Base-by-base conservation (phyloP, 2,113 vertebrate species). In the Epinephelus moara region DNA sequence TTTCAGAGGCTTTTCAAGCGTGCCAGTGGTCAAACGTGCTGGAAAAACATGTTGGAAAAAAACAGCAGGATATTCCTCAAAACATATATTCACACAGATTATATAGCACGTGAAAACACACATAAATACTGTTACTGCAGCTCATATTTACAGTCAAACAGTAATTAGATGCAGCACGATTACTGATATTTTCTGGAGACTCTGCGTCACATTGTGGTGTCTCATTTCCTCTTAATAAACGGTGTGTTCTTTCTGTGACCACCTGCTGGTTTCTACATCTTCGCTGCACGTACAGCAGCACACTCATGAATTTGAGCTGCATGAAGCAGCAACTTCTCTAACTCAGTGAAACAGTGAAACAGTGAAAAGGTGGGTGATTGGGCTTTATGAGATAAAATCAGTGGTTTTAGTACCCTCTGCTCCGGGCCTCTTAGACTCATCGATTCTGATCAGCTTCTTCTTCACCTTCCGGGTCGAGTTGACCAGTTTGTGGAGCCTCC, bases 401-500 rank as follows among this genome's bases (percentile, higher is more conserved):
- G 15, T 63, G 63, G 6, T 33, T 61, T 72, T 3, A 9, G 50
- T 96, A 98, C 98, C 98, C 94, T 97, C 97, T 2, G 92, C 93
- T 93, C 83, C 95, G 19, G 95, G 92, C 85, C 96, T 98, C 94
- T 96, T 97, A 83, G 96, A 95, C 92, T 99, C 98, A 50, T 99
- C 98, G 75, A 97, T 96, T 84, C 94, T 95, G 91, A 98, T 96
- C 63, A 98, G 96, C 94, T 99, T 99, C 95, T 98, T 99, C 91
- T 96, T 97, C 70, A 96, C 97, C 90, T 97, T 97, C 47, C 98
- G 96, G 30, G 97, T 99, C 30, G 98, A 99, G 94, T 95, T 97
- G 62, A 99, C 98, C 91, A 99, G 95, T 92, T 97, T 99, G 86
- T 99, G 98, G 76, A 99, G 95, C 76, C 97, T 96, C 90, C 95